Conservation (phyloP, 2,888 invertebrate genomes). For the Ganaspis brasiliensis region DNA sequence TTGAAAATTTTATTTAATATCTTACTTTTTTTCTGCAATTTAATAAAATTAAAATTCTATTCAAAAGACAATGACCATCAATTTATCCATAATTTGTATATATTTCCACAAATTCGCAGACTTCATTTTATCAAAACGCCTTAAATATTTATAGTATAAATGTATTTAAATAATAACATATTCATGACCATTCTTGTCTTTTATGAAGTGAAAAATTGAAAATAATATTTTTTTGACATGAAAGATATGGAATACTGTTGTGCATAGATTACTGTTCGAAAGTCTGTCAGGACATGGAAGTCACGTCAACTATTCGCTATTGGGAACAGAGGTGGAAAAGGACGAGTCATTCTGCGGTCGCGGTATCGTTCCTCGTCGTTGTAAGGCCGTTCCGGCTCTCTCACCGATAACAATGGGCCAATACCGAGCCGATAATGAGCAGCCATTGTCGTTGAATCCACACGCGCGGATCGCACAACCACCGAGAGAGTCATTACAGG, state of each 20-base stretch:
- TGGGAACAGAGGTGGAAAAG: slow-evolving; percentile 60
- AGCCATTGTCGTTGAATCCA: slow-evolving; percentile 74
- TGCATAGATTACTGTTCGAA: slow-evolving; percentile 18
- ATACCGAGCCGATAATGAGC: slow-evolving; percentile 78
- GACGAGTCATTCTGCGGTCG: slow-evolving; percentile 72
- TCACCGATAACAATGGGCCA: slow-evolving; percentile 77
- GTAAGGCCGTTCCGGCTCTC: slow-evolving; percentile 74
- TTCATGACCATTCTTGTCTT: no score
- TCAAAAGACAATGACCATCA: no score
- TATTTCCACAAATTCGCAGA: no score
- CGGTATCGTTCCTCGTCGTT: slow-evolving; percentile 72
- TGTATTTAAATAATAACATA: no score
- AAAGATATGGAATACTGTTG: slow-evolving; percentile 8
- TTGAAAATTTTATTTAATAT: no score
- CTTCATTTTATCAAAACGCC: no score
- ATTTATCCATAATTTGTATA: no score
- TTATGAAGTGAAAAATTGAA: neutral
- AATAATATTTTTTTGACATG: neutral
- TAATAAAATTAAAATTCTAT: no score
- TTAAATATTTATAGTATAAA: no score
- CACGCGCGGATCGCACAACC: slow-evolving; percentile 71
- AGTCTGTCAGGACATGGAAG: slow-evolving; percentile 21
- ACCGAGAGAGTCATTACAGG: slow-evolving; percentile 74
- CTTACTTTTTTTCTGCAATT: no score
- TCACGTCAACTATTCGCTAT: slow-evolving; percentile 54